These are phyloP conservation scores for Apoda limacodes DNA, from an alignment of 2,888 invertebrate species.

Conservation along the genomic window DNA sequence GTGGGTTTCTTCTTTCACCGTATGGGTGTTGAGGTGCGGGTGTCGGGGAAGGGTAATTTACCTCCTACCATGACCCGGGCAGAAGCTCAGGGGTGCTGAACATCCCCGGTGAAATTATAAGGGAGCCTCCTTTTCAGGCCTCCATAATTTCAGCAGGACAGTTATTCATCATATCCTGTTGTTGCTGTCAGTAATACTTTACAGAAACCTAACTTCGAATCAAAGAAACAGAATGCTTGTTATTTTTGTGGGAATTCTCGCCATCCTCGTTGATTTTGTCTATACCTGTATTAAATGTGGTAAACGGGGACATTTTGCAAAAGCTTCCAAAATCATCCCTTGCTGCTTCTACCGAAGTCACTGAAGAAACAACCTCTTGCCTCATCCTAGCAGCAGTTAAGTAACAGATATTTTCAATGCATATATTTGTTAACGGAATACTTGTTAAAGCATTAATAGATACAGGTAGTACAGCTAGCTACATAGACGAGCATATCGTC, in stretches of 20 bases:
- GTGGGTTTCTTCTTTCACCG: too few species aligned
- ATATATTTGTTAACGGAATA: too few species aligned
- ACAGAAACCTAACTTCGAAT: constrained; percentile 1
- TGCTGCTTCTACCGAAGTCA: not conserved
- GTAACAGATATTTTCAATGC: not conserved
- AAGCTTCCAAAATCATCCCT: constrained; percentile 1
- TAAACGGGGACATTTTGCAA: constrained; percentile 6
- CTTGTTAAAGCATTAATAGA: not conserved
- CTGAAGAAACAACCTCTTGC: not conserved
- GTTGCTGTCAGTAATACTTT: too few species aligned
- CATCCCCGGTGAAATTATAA: too few species aligned
- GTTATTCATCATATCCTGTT: too few species aligned
- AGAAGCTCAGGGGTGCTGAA: too few species aligned
- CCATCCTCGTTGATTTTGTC: constrained; percentile 2
- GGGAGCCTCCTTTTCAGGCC: too few species aligned
- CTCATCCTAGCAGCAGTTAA: not conserved
- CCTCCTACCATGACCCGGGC: too few species aligned
- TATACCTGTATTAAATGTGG: constrained; percentile 3
- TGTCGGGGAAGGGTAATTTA: too few species aligned
- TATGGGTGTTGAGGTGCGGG: too few species aligned
- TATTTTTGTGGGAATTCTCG: constrained; percentile 8
- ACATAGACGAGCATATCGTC: not conserved
- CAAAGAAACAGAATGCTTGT: constrained; percentile 2
- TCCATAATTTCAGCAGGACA: too few species aligned
- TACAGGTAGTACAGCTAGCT: not conserved